Conservation (phyloP, 2,113 vertebrate genomes). For the Nesospiza acunhae region DNA sequence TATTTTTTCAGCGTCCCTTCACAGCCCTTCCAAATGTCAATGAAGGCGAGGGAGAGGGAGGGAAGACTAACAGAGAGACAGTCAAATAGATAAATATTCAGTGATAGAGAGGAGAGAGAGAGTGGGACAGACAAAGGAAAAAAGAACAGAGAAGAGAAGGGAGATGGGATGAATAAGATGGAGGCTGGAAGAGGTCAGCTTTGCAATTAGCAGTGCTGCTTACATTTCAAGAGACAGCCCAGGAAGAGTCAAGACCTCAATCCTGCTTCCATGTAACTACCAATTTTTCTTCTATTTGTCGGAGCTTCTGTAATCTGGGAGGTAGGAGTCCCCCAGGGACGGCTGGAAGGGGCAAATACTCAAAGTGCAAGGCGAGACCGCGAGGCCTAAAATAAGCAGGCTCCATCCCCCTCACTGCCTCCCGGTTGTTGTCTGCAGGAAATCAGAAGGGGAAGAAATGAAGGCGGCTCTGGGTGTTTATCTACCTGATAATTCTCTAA, state of each 20-base stretch:
- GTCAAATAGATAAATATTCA: constrained; percentile 49
- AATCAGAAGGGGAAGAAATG: neutral
- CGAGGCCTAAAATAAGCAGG: neutral
- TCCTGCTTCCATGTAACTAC: constrained; percentile 62
- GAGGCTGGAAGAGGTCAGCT: constrained; percentile 66
- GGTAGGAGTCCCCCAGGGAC: constrained; percentile 23
- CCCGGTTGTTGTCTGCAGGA: neutral
- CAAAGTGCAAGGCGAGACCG: neutral
- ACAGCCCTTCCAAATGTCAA: neutral
- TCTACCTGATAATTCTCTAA: constrained; percentile 16
- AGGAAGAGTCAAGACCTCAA: constrained; percentile 72
- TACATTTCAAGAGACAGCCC: constrained; percentile 64
- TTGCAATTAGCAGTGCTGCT: constrained; percentile 70
- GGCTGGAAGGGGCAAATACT: constrained; percentile 26
- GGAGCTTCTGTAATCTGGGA: constrained; percentile 53
- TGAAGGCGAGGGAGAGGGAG: neutral
- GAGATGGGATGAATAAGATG: constrained; percentile 58
- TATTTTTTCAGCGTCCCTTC: neutral
- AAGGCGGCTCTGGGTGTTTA: neutral
- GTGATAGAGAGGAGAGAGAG: neutral
- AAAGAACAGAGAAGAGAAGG: constrained; percentile 25
- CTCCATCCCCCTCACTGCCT: neutral
- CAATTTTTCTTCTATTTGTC: constrained; percentile 62
- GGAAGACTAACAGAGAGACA: neutral
- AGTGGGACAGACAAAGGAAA: constrained; percentile 47